Conservation (phyloP, 2,888 invertebrate species). For the Hofmannophila pseudospretella region DNA sequence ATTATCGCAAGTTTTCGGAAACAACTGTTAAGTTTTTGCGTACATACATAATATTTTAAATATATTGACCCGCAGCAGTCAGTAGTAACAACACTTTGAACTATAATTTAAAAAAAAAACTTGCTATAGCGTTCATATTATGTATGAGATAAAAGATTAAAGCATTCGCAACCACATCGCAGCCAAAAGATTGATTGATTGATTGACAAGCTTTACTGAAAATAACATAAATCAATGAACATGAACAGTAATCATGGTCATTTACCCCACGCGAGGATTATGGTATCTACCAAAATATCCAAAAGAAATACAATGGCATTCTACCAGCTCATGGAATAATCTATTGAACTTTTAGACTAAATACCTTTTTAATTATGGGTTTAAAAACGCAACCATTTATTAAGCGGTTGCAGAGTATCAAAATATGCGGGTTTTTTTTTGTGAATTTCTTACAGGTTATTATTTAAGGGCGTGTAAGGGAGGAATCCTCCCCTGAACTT, state of each 20-base stretch:
- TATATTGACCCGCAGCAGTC: too few relatives aligned
- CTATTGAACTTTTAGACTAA: conserved; percentile 51
- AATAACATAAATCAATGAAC: conserved; percentile 5
- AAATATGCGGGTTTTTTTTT: conserved; percentile 47
- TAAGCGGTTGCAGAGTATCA: conserved; percentile 66
- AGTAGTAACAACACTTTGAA: too few relatives aligned
- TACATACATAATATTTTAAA: too few relatives aligned
- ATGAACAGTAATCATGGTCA: background rate
- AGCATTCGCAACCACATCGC: too few relatives aligned
- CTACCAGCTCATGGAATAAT: conserved; percentile 46
- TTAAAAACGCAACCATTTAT: conserved; percentile 40
- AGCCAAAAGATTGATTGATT: too few relatives aligned
- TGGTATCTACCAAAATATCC: conserved; percentile 3
- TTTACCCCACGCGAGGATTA: background rate
- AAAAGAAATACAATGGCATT: conserved; percentile 29
- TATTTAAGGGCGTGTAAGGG: conserved; percentile 43
- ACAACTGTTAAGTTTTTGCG: too few relatives aligned
- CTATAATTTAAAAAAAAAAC: too few relatives aligned
- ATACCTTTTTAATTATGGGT: conserved; percentile 64
- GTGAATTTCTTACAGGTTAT: conserved; percentile 10
- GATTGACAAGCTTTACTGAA: background rate
- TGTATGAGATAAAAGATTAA: too few relatives aligned
- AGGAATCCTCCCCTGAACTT: conserved; percentile 34
- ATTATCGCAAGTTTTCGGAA: too few relatives aligned
- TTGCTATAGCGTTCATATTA: too few relatives aligned